Base-by-base conservation (phyloP, 2,113 vertebrate genomes). In the Baryphthengus martii region DNA sequence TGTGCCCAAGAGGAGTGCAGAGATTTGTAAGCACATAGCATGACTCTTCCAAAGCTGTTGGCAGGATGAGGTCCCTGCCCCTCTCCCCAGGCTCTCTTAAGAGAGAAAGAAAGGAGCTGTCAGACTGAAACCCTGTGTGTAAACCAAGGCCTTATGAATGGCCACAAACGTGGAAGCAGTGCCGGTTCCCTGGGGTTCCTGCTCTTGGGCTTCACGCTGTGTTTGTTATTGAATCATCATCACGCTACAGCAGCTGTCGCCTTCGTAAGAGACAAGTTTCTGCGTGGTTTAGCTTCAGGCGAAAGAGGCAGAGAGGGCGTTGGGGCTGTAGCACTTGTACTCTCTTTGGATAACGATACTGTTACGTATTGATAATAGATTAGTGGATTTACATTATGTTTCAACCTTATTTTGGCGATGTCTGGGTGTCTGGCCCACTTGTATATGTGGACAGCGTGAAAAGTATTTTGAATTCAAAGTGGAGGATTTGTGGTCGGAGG, bases 191-290 rank as follows among this genome's bases (percentile, higher is more conserved):
- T 44, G 21, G 52, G 52, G 10, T 76, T 93, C 76, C 44, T 88
- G 74, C 50, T 77, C 70, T 59, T 50, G 59, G 68, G 63, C 92
- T 95, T 92, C 76, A 67, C 35, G 5, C 80, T 28, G 35, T 13
- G 42, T 89, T 67, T 29, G 84, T 90, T 87, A 81, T 58, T 92
- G 86, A 97, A 74, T 89, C 73, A 35, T 88, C 90, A 29, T 44
- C 19, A 13, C 35, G 68, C 63, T 67, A 9, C 52, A 42, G 72
- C 68, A 70, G 88, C 90, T 94, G 68, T 67, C 79, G 42, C 11
- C 86, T 50, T 63, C 75, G 42, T 53, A 71, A 73, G 4, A 16
- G 40, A 58, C 15, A 52, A 4, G 23, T 63, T 77, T 70, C 88
- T 83, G 79, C 42, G 59, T 11, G 8, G 50, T 80, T 91, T 67